phyloP scores from a whole-genome alignment of 2,888 invertebrate genomes.

The Aspidiotus rigidus region DNA sequence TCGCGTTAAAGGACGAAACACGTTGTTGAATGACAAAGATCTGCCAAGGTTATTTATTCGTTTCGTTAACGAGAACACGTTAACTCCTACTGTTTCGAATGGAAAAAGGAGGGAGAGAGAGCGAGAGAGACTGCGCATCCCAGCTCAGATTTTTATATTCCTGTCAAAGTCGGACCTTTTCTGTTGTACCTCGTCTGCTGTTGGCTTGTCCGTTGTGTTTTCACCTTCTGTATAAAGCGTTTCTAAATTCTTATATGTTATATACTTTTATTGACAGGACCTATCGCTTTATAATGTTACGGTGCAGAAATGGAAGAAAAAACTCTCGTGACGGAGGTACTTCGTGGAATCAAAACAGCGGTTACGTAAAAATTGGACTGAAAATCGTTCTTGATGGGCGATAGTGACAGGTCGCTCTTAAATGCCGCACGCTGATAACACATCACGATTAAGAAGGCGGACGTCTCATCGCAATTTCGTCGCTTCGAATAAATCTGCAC shows the following conservation, averaged over 20 bases:
- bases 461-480: too few relatives aligned
- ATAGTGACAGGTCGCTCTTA: not conserved
- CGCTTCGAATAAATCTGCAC: too few relatives aligned
- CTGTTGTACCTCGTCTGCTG: conserved; percentile 12
- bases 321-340: too few relatives aligned
- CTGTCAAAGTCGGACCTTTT: conserved; percentile 6
- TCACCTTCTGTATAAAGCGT: not conserved
- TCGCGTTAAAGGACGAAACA: conserved; percentile 4
- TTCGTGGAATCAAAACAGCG: too few relatives aligned
- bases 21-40: conserved; percentile 22
- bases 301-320: too few relatives aligned
- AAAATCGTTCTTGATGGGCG: not conserved
- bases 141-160: not conserved
- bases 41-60: conserved; percentile 27
- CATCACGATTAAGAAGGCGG: too few relatives aligned
- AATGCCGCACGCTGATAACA: too few relatives aligned
- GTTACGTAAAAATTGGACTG: not conserved
- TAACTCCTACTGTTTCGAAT: conserved; percentile 32
- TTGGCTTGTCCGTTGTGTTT: conserved; percentile 3
- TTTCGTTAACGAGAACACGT: conserved; percentile 29
- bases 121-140: not conserved
- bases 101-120: not conserved
- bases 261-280: conserved; percentile 4
- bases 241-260: not conserved
- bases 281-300: not conserved